These are phyloP conservation scores for Epizoanthus scotinus DNA, from an alignment of 92 coral and sea anemone species.

Conservation along the genomic window DNA sequence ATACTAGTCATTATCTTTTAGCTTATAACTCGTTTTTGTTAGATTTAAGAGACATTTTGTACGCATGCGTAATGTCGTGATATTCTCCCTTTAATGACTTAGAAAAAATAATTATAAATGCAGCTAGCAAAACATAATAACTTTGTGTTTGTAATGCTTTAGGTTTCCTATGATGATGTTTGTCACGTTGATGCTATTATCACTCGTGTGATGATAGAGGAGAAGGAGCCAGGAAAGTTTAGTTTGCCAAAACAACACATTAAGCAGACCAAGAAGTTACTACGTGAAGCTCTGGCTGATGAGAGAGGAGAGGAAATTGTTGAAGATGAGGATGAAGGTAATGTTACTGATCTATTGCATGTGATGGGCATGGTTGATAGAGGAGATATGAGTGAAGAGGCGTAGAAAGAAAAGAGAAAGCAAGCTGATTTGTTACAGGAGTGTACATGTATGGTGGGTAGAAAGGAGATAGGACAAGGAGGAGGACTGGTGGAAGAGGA, in stretches of 20 bases:
- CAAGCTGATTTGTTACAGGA: too few relatives aligned
- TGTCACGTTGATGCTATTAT: slow-evolving; percentile 75
- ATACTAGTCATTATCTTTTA: too few relatives aligned
- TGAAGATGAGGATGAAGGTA: slow-evolving; percentile 51
- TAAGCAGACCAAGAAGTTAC: slow-evolving; percentile 72
- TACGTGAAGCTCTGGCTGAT: slow-evolving; percentile 81
- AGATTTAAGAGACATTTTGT: too few relatives aligned
- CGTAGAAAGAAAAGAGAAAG: background rate
- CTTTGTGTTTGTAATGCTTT: background rate
- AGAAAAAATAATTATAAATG: too few relatives aligned
- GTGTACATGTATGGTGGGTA: too few relatives aligned
- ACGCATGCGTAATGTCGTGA: too few relatives aligned
- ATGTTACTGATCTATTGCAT: background rate
- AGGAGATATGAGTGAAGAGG: background rate
- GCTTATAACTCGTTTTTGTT: too few relatives aligned
- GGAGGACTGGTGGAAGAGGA: too few relatives aligned
- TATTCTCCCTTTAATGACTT: too few relatives aligned
- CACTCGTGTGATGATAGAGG: slow-evolving; percentile 72
- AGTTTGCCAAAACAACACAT: slow-evolving; percentile 61
- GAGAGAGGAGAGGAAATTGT: slow-evolving; percentile 69
- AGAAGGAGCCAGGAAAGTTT: slow-evolving; percentile 55
- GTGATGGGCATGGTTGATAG: background rate
- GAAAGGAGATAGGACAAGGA: background rate
- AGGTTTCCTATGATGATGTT: slow-evolving; percentile 87
- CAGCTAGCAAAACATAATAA: too few relatives aligned